A percentile compares a stretch with the other conserved stretches of the same genome.
phyloP scores from a whole-genome alignment of 2,888 invertebrate genomes.

The Drosophila koepferae region DNA sequence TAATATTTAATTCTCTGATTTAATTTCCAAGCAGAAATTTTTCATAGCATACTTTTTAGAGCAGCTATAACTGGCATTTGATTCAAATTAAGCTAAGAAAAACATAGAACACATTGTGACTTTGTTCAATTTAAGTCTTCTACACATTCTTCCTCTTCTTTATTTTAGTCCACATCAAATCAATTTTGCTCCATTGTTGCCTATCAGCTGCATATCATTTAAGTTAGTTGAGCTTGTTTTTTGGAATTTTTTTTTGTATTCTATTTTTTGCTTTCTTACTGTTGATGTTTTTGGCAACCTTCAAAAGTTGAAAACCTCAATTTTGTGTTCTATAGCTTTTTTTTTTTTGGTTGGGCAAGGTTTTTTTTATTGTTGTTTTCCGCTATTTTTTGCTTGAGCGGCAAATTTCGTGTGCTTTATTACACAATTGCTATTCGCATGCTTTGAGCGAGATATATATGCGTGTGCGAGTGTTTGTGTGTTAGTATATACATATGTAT shows the following conservation, averaged over 20 bases:
- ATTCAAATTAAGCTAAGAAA: neutral
- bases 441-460: slow-evolving; percentile 6
- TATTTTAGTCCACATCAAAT: neutral
- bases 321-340: slow-evolving; percentile 28
- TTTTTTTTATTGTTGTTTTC: neutral
- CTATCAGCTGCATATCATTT: slow-evolving; percentile 16
- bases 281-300: slow-evolving; percentile 39
- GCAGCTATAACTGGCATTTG: neutral
- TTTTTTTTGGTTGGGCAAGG: neutral
- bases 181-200: slow-evolving; percentile 5
- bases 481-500: neutral
- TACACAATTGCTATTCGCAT: slow-evolving; percentile 43
- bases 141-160: neutral
- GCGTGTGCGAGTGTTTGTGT: neutral
- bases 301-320: slow-evolving; percentile 50
- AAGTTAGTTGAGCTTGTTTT: slow-evolving; percentile 4
- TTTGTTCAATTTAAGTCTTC: neutral
- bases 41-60: neutral
- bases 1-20: no score
- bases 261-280: slow-evolving; percentile 11
- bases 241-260: neutral
- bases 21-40: neutral
- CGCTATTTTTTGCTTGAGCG: slow-evolving; percentile 11
- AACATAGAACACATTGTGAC: neutral
- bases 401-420: slow-evolving; percentile 38